Percentiles rank a stretch among this genome's conserved stretches.
Evolutionary conservation across 2,888 invertebrate genomes (phyloP).

Genomic region (Thelaira solivaga): DNA sequence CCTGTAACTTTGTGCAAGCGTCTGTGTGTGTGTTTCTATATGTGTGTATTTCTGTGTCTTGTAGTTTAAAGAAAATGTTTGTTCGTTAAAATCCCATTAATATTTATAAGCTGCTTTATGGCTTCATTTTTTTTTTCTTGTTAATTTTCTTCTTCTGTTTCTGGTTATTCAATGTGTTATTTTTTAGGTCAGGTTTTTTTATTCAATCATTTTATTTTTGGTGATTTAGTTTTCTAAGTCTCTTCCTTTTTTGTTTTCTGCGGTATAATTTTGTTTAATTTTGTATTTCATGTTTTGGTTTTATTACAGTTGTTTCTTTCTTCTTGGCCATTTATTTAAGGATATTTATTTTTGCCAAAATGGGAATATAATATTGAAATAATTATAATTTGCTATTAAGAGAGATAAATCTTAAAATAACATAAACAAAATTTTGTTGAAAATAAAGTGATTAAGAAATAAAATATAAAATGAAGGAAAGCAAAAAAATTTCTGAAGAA

Average conservation of each 20-base stretch:
- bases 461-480: no score
- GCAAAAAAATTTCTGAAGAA: no score
- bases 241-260: not conserved
- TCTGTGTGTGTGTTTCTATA: not conserved
- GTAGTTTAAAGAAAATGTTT: slow-evolving; percentile 32
- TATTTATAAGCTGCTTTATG: slow-evolving; percentile 62
- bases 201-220: not conserved
- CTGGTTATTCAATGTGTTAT: not conserved
- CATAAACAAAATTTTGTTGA: no score
- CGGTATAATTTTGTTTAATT: not conserved
- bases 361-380: no score
- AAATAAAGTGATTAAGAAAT: no score
- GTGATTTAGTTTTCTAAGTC: not conserved
- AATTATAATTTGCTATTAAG: no score
- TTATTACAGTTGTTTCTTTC: no score
- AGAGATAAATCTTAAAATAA: no score
- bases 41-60: not conserved
- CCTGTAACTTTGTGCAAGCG: no score
- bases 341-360: no score
- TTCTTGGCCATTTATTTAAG: no score
- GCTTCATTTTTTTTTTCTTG: slow-evolving; percentile 3
- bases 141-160: not conserved
- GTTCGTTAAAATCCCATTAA: slow-evolving; percentile 64
- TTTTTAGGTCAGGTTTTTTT: slow-evolving; percentile 1
- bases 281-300: not conserved